These are phyloP conservation scores for Danio kyathit DNA, from an alignment of 2,797 vertebrate genomes.

Conservation along the genomic window DNA sequence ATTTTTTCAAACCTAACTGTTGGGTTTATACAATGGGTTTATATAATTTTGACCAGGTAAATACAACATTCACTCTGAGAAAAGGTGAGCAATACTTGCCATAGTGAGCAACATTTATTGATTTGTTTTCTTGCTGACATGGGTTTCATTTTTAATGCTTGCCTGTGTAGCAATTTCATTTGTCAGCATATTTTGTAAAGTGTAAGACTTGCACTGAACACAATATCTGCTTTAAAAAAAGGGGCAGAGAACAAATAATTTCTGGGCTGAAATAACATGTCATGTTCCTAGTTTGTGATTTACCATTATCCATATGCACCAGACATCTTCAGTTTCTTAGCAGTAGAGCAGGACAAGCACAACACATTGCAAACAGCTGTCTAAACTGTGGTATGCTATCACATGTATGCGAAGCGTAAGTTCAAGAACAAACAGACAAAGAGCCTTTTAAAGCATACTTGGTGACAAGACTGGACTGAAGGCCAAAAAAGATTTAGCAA, in stretches of 20 bases:
- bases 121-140: neutral
- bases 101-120: neutral
- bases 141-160: conserved; percentile 7
- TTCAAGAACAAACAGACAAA: conserved; percentile 47
- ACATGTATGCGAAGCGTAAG: conserved; percentile 29
- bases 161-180: neutral
- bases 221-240: conserved; percentile 25
- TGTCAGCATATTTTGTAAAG: neutral
- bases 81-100: neutral
- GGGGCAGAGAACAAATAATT: conserved; percentile 37
- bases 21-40: no score
- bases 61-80: neutral
- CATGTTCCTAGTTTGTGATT: conserved; percentile 37
- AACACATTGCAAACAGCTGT: conserved; percentile 61
- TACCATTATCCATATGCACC: conserved; percentile 38
- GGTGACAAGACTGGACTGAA: conserved; percentile 17
- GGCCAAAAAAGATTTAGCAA: neutral
- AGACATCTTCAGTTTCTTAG: conserved; percentile 43
- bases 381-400: conserved; percentile 47
- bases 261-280: conserved; percentile 44
- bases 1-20: no score
- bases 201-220: conserved; percentile 1
- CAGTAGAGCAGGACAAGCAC: conserved; percentile 33
- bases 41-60: no score
- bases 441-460: conserved; percentile 28